Evolutionary conservation across 1,140 invertebrate genomes (phyloP).

Genomic region (Hylaeus anthracinus): DNA sequence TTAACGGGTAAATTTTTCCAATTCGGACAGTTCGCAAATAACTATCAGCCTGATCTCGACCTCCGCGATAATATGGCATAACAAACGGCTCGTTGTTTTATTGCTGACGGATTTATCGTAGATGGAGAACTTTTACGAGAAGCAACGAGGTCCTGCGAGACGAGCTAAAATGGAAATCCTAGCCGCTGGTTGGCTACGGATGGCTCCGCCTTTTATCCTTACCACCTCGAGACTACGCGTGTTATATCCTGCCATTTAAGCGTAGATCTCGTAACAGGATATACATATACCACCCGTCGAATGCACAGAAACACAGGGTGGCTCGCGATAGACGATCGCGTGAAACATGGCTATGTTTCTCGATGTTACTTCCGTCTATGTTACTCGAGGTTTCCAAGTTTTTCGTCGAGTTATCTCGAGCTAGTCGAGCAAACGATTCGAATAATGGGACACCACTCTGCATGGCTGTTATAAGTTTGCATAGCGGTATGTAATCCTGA

Average conservation of each 20-base stretch:
- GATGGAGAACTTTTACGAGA: slow-evolving; percentile 56
- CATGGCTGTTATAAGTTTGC: slow-evolving; percentile 39
- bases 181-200: slow-evolving; percentile 57
- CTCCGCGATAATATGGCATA: neutral
- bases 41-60: neutral
- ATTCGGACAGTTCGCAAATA: neutral
- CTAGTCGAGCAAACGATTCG: too few species aligned
- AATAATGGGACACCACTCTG: neutral
- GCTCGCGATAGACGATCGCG: neutral
- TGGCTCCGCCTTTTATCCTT: slow-evolving; percentile 65
- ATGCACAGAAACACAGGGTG: neutral
- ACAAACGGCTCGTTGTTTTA: too few species aligned
- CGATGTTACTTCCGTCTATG: neutral
- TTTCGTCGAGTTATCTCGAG: neutral
- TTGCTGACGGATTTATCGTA: slow-evolving; percentile 61
- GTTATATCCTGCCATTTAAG: slow-evolving; percentile 60
- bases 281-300: neutral
- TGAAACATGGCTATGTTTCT: neutral
- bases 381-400: neutral
- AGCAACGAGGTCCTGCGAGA: slow-evolving; percentile 42
- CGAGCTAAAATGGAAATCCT: slow-evolving; percentile 64
- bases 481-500: slow-evolving; percentile 47
- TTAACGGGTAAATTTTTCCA: neutral
- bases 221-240: slow-evolving; percentile 44
- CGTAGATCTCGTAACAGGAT: slow-evolving; percentile 44